phyloP scores from a whole-genome alignment of 2,113 vertebrate species.

The Pomatorhinus ruficollis region DNA sequence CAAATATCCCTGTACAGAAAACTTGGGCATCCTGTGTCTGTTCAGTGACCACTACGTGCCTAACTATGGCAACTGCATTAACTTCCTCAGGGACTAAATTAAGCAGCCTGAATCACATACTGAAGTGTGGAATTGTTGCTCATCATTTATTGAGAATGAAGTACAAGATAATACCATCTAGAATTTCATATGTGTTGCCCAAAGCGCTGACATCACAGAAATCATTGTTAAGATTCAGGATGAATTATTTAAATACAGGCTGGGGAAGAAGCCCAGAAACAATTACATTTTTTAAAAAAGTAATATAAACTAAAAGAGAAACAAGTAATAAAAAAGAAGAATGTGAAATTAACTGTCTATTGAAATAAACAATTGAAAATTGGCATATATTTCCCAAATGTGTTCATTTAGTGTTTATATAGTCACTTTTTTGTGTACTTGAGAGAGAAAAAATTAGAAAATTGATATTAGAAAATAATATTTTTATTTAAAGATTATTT shows the following conservation, averaged over 20 bases:
- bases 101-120: neutral
- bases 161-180: neutral
- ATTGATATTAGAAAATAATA: neutral
- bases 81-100: neutral
- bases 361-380: neutral
- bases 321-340: neutral
- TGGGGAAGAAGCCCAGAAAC: neutral
- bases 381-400: neutral
- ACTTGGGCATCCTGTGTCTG: neutral
- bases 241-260: neutral
- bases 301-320: neutral
- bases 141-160: neutral
- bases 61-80: neutral
- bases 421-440: neutral
- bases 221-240: neutral
- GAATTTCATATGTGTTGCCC: neutral
- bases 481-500: neutral
- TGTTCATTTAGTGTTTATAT: neutral
- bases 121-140: neutral
- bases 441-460: neutral
- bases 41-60: neutral
- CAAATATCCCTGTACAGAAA: neutral
- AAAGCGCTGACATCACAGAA: neutral
- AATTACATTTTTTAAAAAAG: neutral
- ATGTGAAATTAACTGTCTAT: neutral